These are phyloP conservation scores for Microctonus hyperodae DNA, from an alignment of 2,888 invertebrate genomes.

Conservation along the genomic window DNA sequence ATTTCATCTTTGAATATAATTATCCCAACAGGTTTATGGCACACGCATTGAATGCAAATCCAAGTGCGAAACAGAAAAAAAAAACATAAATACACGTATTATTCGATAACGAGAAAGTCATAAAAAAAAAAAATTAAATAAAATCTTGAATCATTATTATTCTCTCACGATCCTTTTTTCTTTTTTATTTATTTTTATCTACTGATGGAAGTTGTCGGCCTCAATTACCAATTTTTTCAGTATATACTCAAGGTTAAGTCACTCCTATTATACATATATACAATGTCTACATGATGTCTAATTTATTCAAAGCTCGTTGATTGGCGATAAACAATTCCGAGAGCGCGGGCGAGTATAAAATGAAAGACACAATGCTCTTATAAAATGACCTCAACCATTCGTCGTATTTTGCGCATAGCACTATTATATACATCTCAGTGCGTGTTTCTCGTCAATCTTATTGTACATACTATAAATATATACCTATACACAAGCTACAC, in stretches of 20 bases:
- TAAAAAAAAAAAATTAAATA: neutral
- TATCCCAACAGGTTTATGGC: neutral
- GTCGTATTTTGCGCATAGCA: slow-evolving; percentile 1
- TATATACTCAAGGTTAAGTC: neutral
- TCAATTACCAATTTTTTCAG: slow-evolving; percentile 6
- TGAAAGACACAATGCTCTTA: neutral
- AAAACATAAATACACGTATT: no score
- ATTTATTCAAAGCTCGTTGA: slow-evolving; percentile 30
- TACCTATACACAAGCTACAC: neutral
- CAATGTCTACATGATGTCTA: neutral
- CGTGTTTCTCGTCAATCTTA: slow-evolving; percentile 21
- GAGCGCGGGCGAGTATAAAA: slow-evolving; percentile 1
- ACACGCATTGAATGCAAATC: neutral
- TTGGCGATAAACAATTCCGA: slow-evolving; percentile 24
- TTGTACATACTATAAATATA: no score
- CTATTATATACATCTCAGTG: neutral
- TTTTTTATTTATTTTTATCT: no score
- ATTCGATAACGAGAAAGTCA: neutral
- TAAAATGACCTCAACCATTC: slow-evolving; percentile 6
- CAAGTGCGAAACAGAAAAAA: neutral
- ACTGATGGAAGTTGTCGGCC: neutral
- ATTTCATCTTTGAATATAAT: neutral
- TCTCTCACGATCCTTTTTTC: no score
- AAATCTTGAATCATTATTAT: neutral
- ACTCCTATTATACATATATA: neutral